Base-by-base conservation (phyloP, 1,140 invertebrate genomes). In the Aricia agestis region DNA sequence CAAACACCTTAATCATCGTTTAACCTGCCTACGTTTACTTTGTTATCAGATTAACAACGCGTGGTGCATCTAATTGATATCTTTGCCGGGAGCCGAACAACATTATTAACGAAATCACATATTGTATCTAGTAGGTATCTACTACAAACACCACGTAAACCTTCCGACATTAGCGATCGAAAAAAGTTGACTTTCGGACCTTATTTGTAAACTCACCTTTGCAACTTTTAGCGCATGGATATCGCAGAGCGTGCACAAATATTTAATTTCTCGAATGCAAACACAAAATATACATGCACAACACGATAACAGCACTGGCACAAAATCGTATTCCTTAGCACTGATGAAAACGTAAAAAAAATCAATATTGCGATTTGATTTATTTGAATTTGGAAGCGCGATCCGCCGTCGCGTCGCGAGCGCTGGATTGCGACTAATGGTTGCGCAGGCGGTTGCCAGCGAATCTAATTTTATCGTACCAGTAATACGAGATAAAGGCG, bases 401-500 rank as follows among this genome's bases (percentile, higher is more conserved):
- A 66, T 69, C 71, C 67, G 68, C 72, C 70, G 72, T 73, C 73
- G 75, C 82, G 82, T 78, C 76, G 80, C 81, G 82, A 82, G 80
- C 77, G 80, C 83, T 80, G 71, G 73, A 69, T 78, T 77, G 82
- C 86, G 87, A 89, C 85, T 88, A 82, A 74, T 76, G 72, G 72
- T 70, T 81, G 81, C 81, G 81, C 80, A 76, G 72, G 81, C 76
- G 77, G 76, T 74, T 74, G 82, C 75, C 73, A 72, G 77, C 79
- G 79, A 80, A 84, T 90, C 87, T 90, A 90, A 90, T 87, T 89
- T 87, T 89, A 88, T 86, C 88, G 81, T 77, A 79, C 78, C 76
- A 89, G 88, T 90, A 90, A 90, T 82, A 89, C 88, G 88, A 90
- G 86, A 89, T 91, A 91, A 86, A 88, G 83, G 79, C 83, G 82